phyloP scores from a whole-genome alignment of 2,888 invertebrate species.

The Petrolisthes cinctipes region DNA sequence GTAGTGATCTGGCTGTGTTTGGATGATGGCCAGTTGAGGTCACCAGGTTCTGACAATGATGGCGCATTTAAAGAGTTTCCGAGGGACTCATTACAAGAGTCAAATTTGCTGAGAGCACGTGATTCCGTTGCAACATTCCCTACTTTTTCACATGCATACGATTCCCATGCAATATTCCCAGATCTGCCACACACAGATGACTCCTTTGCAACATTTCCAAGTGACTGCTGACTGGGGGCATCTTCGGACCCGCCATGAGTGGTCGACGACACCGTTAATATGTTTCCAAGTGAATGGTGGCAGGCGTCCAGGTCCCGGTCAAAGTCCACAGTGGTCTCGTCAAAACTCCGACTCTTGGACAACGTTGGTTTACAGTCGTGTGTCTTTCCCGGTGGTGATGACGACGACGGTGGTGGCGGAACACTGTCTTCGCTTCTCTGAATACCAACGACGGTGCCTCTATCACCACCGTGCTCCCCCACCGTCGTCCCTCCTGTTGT shows the following conservation, averaged over 20 bases:
- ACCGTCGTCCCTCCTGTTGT: neutral
- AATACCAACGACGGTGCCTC: neutral
- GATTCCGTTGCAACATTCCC: too few species aligned
- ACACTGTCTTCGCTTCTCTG: neutral
- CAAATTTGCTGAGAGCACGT: too few species aligned
- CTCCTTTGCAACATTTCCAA: too few species aligned
- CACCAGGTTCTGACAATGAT: too few species aligned
- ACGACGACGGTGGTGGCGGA: neutral
- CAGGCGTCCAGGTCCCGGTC: neutral
- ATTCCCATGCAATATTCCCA: too few species aligned
- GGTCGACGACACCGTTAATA: neutral
- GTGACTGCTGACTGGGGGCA: neutral
- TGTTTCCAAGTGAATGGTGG: neutral
- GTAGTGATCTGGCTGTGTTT: too few species aligned
- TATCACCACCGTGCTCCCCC: neutral
- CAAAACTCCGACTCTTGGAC: conserved; percentile 35
- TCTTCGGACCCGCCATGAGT: neutral
- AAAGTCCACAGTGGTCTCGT: neutral
- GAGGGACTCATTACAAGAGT: too few species aligned
- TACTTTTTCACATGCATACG: too few species aligned
- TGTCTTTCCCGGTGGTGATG: neutral
- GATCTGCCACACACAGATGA: too few species aligned
- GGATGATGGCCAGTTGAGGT: too few species aligned
- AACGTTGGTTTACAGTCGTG: neutral
- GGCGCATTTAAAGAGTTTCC: too few species aligned